Base-by-base conservation (phyloP, 2,888 invertebrate genomes). In the Stomorhina lunata region DNA sequence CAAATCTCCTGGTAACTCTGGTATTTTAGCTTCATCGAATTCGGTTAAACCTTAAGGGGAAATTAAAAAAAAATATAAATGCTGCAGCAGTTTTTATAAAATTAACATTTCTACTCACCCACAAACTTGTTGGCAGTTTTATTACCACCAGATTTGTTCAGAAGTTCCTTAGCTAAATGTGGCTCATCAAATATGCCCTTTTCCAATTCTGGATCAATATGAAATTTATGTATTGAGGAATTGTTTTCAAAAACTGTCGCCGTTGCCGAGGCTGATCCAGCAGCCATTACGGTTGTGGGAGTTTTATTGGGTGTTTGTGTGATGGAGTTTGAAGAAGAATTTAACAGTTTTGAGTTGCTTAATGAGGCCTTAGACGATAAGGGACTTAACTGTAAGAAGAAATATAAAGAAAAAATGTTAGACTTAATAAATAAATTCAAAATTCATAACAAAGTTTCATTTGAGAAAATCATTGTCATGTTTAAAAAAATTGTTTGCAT, bases 21-120 rank as follows among this genome's bases (percentile, higher is more conserved):
- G 89, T 53, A 89, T 88, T 71, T 87, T 84, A 3, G 87, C 57
- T 77, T 89, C 90, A 85, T 89, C 89, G 50, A 87, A 89, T 71
- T 88, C 88, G 2, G 88, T 86, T 40, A 89, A 79, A 29, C 88
- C 89, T 59, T 72, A 68, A 9, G 2, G 37, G 48, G 2, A 25
- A 43, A 40, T 43, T 48, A 66, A 68, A 25, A 43, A 55, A 10
- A 48, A 59, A 53, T 17, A 17, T 37, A 15, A 40, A 5, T 15
- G 12, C 4, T 4, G 29, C 10, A 37, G 17, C 61, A 59, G 17
- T 15, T 27, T 1, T 22, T 48, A 55, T 0, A 15, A 71, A 22
- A n/a, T 9, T 32, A 55, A 63, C 20, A 15, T 34, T 2, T 17
- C 12, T 40, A 75, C 81, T 61, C 55, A 85, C 85, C 83, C 10